phyloP scores from a whole-genome alignment of 2,113 vertebrate genomes.

The Pyrgilauda ruficollis region DNA sequence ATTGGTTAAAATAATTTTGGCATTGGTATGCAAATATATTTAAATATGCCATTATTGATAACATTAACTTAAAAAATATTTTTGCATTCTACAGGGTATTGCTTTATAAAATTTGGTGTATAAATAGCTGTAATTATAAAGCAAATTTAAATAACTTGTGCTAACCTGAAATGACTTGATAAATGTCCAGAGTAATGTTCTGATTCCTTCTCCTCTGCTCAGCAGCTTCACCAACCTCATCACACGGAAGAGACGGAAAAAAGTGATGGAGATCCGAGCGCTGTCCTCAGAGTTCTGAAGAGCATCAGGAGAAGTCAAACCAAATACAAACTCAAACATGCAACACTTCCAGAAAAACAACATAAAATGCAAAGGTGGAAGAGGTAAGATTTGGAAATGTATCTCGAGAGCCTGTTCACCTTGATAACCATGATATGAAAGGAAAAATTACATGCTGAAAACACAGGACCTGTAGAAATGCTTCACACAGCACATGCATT shows the following conservation, averaged over 20 bases:
- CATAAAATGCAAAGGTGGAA: constrained; percentile 71
- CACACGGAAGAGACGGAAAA: constrained; percentile 98
- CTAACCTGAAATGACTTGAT: constrained; percentile 98
- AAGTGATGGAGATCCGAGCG: constrained; percentile 97
- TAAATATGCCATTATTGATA: not conserved
- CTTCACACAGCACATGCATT: constrained; percentile 78
- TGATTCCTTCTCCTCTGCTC: constrained; percentile 97
- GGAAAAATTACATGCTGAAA: constrained; percentile 74
- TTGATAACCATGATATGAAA: constrained; percentile 75
- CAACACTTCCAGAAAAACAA: constrained; percentile 75
- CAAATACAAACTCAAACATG: constrained; percentile 61
- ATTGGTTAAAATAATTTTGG: not conserved
- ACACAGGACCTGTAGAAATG: constrained; percentile 71
- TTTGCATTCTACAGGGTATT: not conserved
- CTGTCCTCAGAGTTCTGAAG: constrained; percentile 96
- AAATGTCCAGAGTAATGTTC: constrained; percentile 96
- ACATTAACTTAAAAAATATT: not conserved
- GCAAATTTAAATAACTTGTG: not conserved
- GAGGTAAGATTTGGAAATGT: constrained; percentile 74
- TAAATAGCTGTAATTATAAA: not conserved
- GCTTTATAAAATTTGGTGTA: not conserved
- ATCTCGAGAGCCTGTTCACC: constrained; percentile 66
- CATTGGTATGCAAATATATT: not conserved
- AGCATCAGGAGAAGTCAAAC: constrained; percentile 75
- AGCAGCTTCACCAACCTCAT: constrained; percentile 98